Conservation (phyloP, 2,888 invertebrate species). For the Margaritifera margaritifera region DNA sequence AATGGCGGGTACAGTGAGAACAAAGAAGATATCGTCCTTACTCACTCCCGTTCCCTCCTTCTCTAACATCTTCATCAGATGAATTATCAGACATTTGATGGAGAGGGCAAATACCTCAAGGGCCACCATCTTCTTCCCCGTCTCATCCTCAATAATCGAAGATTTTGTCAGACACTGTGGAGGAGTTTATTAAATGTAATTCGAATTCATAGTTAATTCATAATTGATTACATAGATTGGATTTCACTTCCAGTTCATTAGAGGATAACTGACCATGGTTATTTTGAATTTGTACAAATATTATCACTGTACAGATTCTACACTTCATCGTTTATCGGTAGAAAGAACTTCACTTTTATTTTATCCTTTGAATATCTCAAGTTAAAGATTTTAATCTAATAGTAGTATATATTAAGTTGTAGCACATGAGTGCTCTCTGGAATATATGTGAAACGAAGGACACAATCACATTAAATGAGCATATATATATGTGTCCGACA, state of each 20-base stretch:
- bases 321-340: no score
- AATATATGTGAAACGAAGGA: no score
- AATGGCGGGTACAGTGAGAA: conserved; percentile 15
- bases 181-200: background rate
- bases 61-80: conserved; percentile 7
- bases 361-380: no score
- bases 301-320: no score
- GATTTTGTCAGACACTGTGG: conserved; percentile 9
- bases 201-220: conserved; percentile 4
- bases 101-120: conserved; percentile 18
- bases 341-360: no score
- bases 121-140: conserved; percentile 14
- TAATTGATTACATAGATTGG: conserved; percentile 8
- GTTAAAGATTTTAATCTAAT: no score
- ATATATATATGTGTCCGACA: no score
- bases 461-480: no score
- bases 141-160: conserved; percentile 11
- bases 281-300: no score
- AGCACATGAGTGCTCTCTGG: no score
- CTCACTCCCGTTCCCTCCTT: conserved; percentile 12
- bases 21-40: conserved; percentile 10
- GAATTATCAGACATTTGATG: conserved; percentile 15
- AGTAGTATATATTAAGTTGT: no score
- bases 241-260: conserved; percentile 1
- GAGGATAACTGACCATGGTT: background rate